Base-by-base conservation (phyloP, 2,888 invertebrate genomes). In the Agrilus mali region DNA sequence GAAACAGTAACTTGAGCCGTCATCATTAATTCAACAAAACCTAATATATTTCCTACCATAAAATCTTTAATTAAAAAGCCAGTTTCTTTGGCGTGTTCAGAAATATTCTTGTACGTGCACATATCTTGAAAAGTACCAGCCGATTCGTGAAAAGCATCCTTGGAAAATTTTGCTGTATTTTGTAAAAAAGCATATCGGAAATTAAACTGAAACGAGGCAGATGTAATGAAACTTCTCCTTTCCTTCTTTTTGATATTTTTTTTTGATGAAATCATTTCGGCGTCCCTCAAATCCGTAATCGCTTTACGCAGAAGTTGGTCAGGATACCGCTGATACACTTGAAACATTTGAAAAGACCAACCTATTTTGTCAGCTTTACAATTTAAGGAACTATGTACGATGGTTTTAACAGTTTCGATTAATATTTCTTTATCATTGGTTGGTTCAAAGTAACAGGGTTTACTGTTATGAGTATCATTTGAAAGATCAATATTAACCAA, bases 321-420 rank as follows among this genome's bases (percentile, higher is more conserved):
- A 0, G 81, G 74, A 61, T 80, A 87, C 49, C 78, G 78, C 52
- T 80, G 80, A 55, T 84, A 84, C 13, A 85, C 73, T 55, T 76
- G 75, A 53, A 79, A 82, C 47, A 86, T 67, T 50, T 82, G 81
- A 52, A 77, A 73, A 1, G 77, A 73, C 61, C 77, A 77, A 0
- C 75, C 73, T 1, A 74, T 71, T 54, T 79, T 77, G 52, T 82
- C 78, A 44, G 72, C 68, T 35, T 67, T 65, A 53, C 73, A 73
- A 45, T 75, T 75, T 55, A 85, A 66, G 0, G 80, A 77, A 50
- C 82, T 79, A 59, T 85, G 78, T 40, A 80, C 72, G 1, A 83
- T 66, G 13, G 74, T 69, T 51, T 72, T 73, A 1, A 80, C 67
- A 0, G 75, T 71, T 22, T 70, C 68, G 33, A 65, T 64, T 46